phyloP scores from a whole-genome alignment of 2,797 vertebrate genomes.

The Chelon labrosus region DNA sequence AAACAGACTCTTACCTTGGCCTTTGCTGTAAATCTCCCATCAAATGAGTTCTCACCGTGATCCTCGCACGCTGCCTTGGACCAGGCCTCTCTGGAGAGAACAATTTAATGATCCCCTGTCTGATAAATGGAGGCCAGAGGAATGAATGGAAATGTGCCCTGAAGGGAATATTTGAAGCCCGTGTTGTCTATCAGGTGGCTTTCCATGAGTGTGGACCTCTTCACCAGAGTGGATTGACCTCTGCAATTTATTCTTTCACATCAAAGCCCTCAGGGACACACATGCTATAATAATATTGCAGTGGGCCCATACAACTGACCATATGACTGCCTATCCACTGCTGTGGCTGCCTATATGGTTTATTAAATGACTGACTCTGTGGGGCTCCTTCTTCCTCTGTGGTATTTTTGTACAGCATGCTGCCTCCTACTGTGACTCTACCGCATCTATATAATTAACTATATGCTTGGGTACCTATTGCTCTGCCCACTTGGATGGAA shows the following conservation, averaged over 20 bases:
- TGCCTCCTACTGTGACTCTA: constrained; percentile 21
- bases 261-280: constrained; percentile 57
- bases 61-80: constrained; percentile 46
- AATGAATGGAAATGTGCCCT: constrained; percentile 61
- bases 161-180: constrained; percentile 50
- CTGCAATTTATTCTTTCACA: constrained; percentile 76
- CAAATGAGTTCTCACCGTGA: constrained; percentile 63
- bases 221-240: constrained; percentile 72
- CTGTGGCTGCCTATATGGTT: constrained; percentile 28
- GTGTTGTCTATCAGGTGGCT: constrained; percentile 67
- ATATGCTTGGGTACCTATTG: constrained; percentile 13
- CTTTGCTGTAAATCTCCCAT: constrained; percentile 65
- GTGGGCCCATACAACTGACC: constrained; percentile 22
- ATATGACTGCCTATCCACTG: constrained; percentile 26
- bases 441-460: neutral
- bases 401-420: constrained; percentile 22
- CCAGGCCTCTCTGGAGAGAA: constrained; percentile 62
- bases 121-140: constrained; percentile 51
- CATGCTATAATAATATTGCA: constrained; percentile 59
- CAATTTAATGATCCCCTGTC: constrained; percentile 66
- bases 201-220: constrained; percentile 58
- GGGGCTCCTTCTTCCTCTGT: constrained; percentile 21
- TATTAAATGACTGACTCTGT: constrained; percentile 49
- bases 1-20: constrained; percentile 61
- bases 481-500: constrained; percentile 8